Percentiles rank a stretch among this genome's conserved stretches.
Conservation (phyloP, 2,113 vertebrate genomes). For the Crotalus horridus region DNA sequence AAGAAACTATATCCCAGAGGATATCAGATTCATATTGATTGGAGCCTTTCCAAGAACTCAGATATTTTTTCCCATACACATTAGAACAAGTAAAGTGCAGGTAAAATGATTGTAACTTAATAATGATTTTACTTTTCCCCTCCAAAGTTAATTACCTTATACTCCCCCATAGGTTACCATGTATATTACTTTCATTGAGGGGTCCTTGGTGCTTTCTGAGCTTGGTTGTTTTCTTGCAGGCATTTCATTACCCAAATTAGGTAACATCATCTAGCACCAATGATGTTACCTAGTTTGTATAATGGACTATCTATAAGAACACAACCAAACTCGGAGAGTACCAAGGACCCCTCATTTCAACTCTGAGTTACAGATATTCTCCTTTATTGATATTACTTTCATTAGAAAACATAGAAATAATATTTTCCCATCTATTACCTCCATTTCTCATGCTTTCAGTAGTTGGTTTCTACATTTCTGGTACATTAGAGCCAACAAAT, state of each 20-base stretch:
- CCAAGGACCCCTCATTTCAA: not conserved
- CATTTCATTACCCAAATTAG: not conserved
- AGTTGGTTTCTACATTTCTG: not conserved
- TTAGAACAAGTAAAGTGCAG: not conserved
- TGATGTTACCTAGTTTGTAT: not conserved
- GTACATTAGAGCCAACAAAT: not conserved
- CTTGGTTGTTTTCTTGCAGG: not conserved
- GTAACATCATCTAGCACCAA: not conserved
- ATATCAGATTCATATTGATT: not conserved
- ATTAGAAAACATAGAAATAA: not conserved
- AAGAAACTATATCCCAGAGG: not conserved
- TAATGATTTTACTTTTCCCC: not conserved
- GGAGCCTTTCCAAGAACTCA: not conserved
- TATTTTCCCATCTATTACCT: not conserved
- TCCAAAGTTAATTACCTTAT: not conserved
- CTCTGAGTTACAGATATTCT: not conserved
- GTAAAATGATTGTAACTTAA: not conserved
- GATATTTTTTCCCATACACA: not conserved
- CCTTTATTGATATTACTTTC: not conserved
- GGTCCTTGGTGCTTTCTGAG: not conserved
- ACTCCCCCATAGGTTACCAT: not conserved
- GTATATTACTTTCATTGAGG: not conserved
- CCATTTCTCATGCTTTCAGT: not conserved
- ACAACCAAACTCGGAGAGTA: not conserved
- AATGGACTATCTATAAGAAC: not conserved